These are phyloP conservation scores for Fopius arisanus DNA, from an alignment of 1,140 invertebrate genomes.

Conservation along the genomic window DNA sequence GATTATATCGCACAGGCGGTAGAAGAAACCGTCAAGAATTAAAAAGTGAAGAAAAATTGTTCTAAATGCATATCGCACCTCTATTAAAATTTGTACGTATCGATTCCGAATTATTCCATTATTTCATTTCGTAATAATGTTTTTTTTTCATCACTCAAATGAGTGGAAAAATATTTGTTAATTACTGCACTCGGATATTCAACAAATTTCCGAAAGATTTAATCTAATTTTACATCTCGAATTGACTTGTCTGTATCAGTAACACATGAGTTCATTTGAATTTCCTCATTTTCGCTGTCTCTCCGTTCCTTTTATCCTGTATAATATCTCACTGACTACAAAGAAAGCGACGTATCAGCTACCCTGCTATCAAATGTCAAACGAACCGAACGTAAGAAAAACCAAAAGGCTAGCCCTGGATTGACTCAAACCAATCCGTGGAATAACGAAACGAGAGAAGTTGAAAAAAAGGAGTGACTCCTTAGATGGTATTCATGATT, in stretches of 20 bases:
- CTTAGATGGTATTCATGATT: constrained; percentile 41
- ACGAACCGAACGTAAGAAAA: constrained; percentile 60
- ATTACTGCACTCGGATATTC: too few species aligned
- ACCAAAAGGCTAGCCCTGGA: constrained; percentile 43
- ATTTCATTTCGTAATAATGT: not conserved
- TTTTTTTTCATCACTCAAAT: too few species aligned
- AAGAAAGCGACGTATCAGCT: constrained; percentile 22
- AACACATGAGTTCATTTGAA: constrained; percentile 13
- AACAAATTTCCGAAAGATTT: too few species aligned
- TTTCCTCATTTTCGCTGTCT: not conserved
- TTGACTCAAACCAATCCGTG: constrained; percentile 20
- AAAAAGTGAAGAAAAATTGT: constrained; percentile 28
- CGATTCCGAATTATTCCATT: not conserved
- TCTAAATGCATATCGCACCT: constrained; percentile 24
- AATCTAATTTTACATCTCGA: not conserved
- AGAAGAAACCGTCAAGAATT: constrained; percentile 48
- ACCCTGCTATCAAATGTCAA: constrained; percentile 58
- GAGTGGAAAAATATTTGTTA: too few species aligned
- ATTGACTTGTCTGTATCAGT: not conserved
- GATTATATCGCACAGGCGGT: constrained; percentile 52
- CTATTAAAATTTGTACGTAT: not conserved
- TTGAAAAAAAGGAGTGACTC: constrained; percentile 41
- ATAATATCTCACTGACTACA: constrained; percentile 6
- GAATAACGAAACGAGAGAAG: constrained; percentile 9
- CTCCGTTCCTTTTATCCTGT: not conserved